Evolutionary conservation across 2,797 vertebrate species (phyloP), one percentile per base, ranked within the genome.

Genomic region (Sparus aurata): DNA sequence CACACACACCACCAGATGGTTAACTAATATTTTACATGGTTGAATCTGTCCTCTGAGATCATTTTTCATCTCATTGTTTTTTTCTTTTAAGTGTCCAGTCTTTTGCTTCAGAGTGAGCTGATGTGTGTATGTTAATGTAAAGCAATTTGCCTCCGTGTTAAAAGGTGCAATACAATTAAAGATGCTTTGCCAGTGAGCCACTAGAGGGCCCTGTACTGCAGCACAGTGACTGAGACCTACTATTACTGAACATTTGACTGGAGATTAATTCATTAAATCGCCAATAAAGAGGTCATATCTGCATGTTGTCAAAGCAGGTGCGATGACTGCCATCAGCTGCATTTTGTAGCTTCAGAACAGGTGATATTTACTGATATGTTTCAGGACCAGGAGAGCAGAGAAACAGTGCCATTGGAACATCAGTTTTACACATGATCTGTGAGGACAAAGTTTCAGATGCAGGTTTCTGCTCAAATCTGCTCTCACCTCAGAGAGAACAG

Each of bases 141-240:
- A 34, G 9, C 17, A 34, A 23, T 25, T 55, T 60, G 17, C 20
- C 41, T 25, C 54, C 27, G 47, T 41, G 58, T 41, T 13, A 1
- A 22, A 50, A 63, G 20, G 20, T 46, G 18, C 25, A 8, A 1
- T 23, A 41, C 4, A n/a, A 5, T 11, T 9, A 27, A 57, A 22
- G 12, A 41, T 16, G 9, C 8, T 20, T 38, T 30, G 1, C 0
- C 5, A 41, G 0, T 27, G 7, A 20, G 41, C 73, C 85, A 83
- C 65, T 11, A 50, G 85, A 62, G 52, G 81, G 77, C 58, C 0
- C 65, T 62, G 71, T 22, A 11, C 12, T 12, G 61, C 54, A 82
- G 65, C 46, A 63, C 0, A 17, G 15, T 12, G 11, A 23, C 15
- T 12, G 25, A 27, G 34, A 15, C 0, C 1, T 38, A 12, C 0